Evolutionary conservation across 2,113 vertebrate species (phyloP).

Genomic region (Lycaon pictus): DNA sequence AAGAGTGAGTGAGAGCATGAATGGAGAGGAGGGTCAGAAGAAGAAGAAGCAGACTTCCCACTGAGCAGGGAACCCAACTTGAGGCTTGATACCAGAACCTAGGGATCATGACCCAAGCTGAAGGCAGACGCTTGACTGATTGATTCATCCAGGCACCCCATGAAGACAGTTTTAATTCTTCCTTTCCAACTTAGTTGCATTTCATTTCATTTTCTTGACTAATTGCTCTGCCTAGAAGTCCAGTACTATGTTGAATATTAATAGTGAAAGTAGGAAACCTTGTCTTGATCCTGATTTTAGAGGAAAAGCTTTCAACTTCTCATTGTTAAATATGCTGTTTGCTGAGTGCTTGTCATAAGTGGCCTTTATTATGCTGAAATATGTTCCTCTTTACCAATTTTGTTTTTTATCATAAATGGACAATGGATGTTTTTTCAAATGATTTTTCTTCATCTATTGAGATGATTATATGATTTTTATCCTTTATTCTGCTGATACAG

Average conservation of each 20-base stretch:
- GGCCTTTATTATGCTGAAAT: neutral
- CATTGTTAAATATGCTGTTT: neutral
- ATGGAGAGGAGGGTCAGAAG: neutral
- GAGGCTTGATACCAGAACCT: neutral
- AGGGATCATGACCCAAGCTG: neutral
- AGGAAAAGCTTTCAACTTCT: neutral
- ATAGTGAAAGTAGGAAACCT: neutral
- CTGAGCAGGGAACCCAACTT: neutral
- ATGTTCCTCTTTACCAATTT: neutral
- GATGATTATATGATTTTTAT: neutral
- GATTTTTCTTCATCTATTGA: neutral
- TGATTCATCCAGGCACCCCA: neutral
- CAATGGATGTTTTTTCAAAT: neutral
- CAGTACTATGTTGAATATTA: neutral
- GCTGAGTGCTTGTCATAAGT: neutral
- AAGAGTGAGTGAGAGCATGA: neutral
- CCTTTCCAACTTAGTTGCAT: neutral
- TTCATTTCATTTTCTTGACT: neutral
- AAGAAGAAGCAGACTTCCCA: neutral
- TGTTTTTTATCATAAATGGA: neutral
- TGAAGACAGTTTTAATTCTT: neutral
- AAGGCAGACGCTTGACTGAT: neutral
- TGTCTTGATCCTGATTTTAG: neutral
- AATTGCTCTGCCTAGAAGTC: neutral
- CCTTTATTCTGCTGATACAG: neutral